phyloP scores from a whole-genome alignment of 2,113 vertebrate species.

The Scophthalmus maximus region DNA sequence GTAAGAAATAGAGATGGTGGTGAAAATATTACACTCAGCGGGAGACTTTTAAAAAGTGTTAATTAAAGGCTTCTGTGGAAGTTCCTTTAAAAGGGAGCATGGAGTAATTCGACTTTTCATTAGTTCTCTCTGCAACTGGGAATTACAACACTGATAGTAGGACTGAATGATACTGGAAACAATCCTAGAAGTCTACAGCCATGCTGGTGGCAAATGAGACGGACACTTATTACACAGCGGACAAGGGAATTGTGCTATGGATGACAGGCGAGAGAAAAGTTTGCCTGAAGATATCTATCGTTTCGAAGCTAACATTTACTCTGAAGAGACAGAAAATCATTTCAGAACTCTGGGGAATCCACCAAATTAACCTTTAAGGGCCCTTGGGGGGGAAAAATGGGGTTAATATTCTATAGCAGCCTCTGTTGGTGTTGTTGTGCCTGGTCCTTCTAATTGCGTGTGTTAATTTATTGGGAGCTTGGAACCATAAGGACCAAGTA shows the following conservation, averaged over 20 bases:
- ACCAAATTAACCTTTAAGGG: background rate
- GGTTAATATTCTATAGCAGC: no score
- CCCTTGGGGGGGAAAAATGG: no score
- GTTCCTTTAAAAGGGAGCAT: slow-evolving; percentile 11
- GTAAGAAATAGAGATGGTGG: background rate
- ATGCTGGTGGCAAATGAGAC: background rate
- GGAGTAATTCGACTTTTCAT: slow-evolving; percentile 25
- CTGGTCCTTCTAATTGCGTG: no score
- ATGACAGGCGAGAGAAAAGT: no score
- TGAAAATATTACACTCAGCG: background rate
- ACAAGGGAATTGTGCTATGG: slow-evolving; percentile 9
- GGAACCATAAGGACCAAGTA: no score
- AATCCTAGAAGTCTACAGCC: slow-evolving; percentile 11
- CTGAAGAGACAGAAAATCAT: background rate
- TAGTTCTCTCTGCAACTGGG: slow-evolving; percentile 24
- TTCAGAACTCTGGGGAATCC: background rate
- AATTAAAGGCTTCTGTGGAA: slow-evolving; percentile 12
- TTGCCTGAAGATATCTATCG: background rate
- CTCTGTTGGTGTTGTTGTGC: no score
- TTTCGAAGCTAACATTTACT: background rate
- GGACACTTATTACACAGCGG: slow-evolving; percentile 3
- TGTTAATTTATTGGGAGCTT: no score
- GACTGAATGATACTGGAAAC: slow-evolving; percentile 22
- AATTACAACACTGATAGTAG: slow-evolving; percentile 6
- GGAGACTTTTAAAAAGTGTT: background rate